These are phyloP conservation scores for Petrocephalus sullivani DNA, from an alignment of 2,797 vertebrate species.

Conservation along the genomic window DNA sequence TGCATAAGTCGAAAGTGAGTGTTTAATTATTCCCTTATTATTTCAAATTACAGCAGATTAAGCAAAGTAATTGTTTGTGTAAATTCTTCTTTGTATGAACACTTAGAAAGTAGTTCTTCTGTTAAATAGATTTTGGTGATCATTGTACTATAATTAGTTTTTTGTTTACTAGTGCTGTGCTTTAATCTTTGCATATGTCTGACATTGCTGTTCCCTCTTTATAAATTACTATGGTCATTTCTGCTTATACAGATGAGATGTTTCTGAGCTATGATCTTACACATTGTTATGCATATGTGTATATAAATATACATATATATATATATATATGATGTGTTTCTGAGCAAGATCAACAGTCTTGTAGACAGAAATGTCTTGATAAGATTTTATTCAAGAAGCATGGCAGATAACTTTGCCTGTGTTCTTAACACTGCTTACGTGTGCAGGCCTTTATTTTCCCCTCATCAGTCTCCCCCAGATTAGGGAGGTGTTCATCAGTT, in stretches of 20 bases:
- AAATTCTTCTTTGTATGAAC: neutral
- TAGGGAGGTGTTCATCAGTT: neutral
- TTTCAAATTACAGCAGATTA: neutral
- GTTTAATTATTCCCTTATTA: conserved; percentile 1
- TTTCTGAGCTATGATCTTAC: no score
- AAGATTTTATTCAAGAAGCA: neutral
- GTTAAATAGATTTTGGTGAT: conserved; percentile 15
- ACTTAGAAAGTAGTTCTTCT: neutral
- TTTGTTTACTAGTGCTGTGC: conserved; percentile 20
- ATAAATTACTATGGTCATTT: conserved; percentile 24
- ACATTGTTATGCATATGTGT: no score
- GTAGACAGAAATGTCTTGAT: conserved; percentile 35
- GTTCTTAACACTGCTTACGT: conserved; percentile 11
- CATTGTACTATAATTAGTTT: conserved; percentile 28
- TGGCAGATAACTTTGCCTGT: neutral
- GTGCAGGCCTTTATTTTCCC: conserved; percentile 22
- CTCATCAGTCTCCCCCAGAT: neutral
- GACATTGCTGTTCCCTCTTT: conserved; percentile 44
- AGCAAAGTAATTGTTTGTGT: neutral
- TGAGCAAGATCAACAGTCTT: conserved; percentile 38
- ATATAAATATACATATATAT: no score
- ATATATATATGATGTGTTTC: conserved; percentile 20
- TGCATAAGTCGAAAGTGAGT: neutral
- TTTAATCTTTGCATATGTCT: conserved; percentile 44
- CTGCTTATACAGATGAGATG: no score